Base-by-base conservation (phyloP, 2,113 vertebrate genomes). In the Notothenia rossii region DNA sequence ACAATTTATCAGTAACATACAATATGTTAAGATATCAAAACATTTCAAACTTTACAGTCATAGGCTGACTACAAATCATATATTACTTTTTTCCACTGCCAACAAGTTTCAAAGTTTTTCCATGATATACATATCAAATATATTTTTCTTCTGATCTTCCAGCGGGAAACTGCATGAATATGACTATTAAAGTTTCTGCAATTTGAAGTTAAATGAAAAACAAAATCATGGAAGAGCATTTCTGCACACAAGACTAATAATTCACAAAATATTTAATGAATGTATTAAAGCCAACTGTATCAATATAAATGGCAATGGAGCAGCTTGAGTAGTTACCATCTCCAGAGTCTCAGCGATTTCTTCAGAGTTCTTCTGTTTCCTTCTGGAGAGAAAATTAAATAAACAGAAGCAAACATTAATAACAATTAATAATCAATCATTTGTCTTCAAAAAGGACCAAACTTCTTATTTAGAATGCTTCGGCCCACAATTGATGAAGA, bases 261-360 rank as follows among this genome's bases (percentile, higher is more conserved):
- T 15, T 53, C 33, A 64, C 4, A 5, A 29, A 18, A 48, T 10
- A 62, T 74, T 43, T 17, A 75, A 58, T 3, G n/a, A 12, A 62
- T 74, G 43, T 13, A 0, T 75, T 10, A 12, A 10, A 25, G 48
- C 5, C 6, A 50, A 3, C 6, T 51, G 11, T 33, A 2, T 20
- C 9, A 17, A 59, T 5, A 10, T 40, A 67, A 48, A 58, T 80
- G 90, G 85, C 78, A 0, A 61, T 63, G 17, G n/a, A 36, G 13
- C 20, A 0, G 14, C 7, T 18, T 76, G 22, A 62, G 56, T 9
- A 2, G 49, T 62, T 40, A 67, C 61, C 88, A 90, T 65, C 70
- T 92, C 84, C 79, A 88, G 15, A 17, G 45, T 64, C 8, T 84
- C 76, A 22, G n/a, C n/a, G 46, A 9, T 1, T 17, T 22, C 8